Conservation (phyloP, 2,113 vertebrate genomes). For the Nicator chloris region DNA sequence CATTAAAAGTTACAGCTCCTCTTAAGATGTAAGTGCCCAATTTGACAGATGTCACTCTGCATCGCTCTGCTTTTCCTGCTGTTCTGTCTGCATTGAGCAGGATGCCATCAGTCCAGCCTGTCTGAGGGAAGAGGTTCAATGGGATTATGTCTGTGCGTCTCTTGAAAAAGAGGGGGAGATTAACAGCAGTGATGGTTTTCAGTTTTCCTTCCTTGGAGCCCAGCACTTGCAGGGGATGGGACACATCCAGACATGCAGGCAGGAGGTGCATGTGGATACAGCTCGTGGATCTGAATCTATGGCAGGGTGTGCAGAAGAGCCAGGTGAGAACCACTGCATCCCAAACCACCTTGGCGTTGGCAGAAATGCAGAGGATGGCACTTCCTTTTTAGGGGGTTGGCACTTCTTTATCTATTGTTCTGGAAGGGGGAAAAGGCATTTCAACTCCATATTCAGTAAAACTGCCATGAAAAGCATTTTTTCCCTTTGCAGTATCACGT, state of each 20-base stretch:
- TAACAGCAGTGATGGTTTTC: neutral
- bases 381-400: neutral
- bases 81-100: neutral
- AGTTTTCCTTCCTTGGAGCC: neutral
- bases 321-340: neutral
- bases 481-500: neutral
- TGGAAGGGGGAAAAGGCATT: neutral
- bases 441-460: neutral
- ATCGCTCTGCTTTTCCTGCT: neutral
- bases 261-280: neutral
- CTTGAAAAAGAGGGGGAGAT: neutral
- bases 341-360: neutral
- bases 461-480: neutral
- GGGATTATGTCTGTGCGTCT: neutral
- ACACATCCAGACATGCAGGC: accelerated
- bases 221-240: neutral
- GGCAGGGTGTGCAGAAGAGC: neutral
- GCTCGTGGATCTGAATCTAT: accelerated
- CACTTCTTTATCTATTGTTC: neutral
- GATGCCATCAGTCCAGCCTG: neutral
- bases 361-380: neutral
- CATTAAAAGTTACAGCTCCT: constrained; percentile 55
- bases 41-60: constrained; percentile 33
- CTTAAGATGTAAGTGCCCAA: constrained; percentile 16
- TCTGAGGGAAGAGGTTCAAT: neutral